phyloP scores from a whole-genome alignment of 2,797 vertebrate genomes.

The Argentina silus region DNA sequence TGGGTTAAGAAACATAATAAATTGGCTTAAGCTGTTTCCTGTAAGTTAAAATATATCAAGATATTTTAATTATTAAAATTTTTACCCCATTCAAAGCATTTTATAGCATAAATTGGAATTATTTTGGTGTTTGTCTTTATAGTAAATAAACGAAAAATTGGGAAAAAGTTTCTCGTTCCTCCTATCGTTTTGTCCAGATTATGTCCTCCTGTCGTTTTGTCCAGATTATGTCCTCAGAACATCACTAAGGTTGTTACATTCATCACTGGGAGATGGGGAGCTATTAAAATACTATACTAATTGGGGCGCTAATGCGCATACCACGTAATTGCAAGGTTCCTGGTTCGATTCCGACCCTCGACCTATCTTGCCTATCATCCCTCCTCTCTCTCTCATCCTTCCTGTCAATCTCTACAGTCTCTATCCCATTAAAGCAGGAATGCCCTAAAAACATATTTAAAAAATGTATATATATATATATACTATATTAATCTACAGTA shows the following conservation, averaged over 20 bases:
- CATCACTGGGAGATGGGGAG: neutral
- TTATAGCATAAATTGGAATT: constrained; percentile 92
- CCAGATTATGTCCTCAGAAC: neutral
- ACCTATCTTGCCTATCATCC: no score
- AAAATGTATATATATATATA: no score
- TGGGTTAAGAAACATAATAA: constrained; percentile 81
- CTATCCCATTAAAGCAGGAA: no score
- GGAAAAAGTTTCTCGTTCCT: constrained; percentile 70
- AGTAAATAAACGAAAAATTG: constrained; percentile 89
- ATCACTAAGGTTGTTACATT: neutral
- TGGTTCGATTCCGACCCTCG: no score
- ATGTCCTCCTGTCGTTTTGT: constrained; percentile 31
- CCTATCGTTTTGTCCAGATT: constrained; percentile 25
- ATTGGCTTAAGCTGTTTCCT: constrained; percentile 89
- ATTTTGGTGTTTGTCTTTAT: constrained; percentile 91
- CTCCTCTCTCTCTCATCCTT: no score
- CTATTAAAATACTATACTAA: neutral
- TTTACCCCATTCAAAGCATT: constrained; percentile 89
- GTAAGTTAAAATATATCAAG: constrained; percentile 89
- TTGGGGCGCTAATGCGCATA: no score
- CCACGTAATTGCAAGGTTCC: no score
- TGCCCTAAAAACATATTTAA: no score
- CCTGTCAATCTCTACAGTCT: no score
- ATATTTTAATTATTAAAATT: constrained; percentile 90
- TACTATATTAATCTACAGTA: neutral